A percentile compares a stretch with the other conserved stretches of the same genome.
Evolutionary conservation across 1,140 invertebrate genomes (phyloP).

Genomic region (Drosophila nebulosa): DNA sequence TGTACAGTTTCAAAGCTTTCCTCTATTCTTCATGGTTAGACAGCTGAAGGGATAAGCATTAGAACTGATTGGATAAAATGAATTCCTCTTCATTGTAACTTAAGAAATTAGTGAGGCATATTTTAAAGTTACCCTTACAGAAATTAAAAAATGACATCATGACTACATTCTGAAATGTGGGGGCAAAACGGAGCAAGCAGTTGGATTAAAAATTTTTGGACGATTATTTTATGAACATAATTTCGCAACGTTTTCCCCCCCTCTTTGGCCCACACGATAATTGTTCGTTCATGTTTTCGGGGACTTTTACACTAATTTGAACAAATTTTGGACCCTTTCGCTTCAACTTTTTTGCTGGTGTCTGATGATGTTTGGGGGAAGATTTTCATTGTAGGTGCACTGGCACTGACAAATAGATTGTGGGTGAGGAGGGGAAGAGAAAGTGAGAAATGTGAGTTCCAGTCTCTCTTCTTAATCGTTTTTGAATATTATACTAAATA

Average conservation of each 20-base stretch:
- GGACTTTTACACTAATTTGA: constrained; percentile 7
- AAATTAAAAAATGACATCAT: too few relatives aligned
- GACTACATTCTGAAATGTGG: not conserved
- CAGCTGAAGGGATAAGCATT: too few relatives aligned
- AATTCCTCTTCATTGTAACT: too few relatives aligned
- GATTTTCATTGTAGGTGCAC: not conserved
- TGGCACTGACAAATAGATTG: too few relatives aligned
- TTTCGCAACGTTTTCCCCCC: not conserved
- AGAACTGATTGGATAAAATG: too few relatives aligned
- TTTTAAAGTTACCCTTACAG: too few relatives aligned
- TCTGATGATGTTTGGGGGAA: not conserved
- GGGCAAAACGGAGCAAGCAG: not conserved
- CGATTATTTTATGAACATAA: constrained; percentile 48
- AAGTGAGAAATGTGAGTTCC: not conserved
- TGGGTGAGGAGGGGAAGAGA: too few relatives aligned
- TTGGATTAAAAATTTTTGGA: constrained; percentile 44
- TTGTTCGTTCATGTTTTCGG: not conserved
- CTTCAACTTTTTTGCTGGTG: not conserved
- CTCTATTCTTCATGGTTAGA: too few relatives aligned
- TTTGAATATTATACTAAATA: constrained; percentile 63
- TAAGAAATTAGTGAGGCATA: too few relatives aligned
- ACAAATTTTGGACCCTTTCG: not conserved
- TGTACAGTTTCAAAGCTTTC: not conserved
- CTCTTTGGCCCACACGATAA: not conserved
- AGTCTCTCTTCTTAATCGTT: constrained; percentile 1